Evolutionary conservation across 2,113 vertebrate species (phyloP).

Genomic region (Vanacampus margaritifer): DNA sequence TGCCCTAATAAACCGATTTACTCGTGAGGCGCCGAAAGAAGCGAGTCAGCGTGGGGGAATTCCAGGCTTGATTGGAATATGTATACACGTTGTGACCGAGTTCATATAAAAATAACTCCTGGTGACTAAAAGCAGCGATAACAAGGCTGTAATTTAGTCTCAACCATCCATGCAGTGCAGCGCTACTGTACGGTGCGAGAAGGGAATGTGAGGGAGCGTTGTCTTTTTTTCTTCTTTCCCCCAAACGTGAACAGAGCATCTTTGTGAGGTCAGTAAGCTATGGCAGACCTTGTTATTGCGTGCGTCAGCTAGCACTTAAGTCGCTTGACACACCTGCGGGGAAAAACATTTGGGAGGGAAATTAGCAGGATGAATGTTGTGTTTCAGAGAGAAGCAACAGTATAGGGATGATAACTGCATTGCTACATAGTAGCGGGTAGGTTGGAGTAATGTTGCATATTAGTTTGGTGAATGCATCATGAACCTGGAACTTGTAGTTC

Average conservation of each 20-base stretch:
- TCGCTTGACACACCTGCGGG: not conserved
- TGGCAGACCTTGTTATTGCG: not conserved
- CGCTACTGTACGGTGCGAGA: not conserved
- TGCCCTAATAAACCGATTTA: conserved; percentile 56
- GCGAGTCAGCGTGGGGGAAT: conserved; percentile 8
- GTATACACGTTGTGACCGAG: conserved; percentile 3
- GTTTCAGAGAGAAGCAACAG: not conserved
- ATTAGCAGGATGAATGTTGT: not conserved
- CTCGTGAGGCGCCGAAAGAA: conserved; percentile 25
- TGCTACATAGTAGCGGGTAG: not conserved
- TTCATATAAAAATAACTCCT: conserved; percentile 19
- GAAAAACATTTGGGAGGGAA: not conserved
- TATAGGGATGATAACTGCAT: not conserved
- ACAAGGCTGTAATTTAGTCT: conserved; percentile 7
- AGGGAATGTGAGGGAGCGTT: not conserved
- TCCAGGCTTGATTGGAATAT: conserved; percentile 9
- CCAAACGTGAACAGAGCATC: conserved; percentile 37
- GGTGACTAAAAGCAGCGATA: conserved; percentile 12
- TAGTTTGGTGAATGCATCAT: not conserved
- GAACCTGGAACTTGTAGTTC: not conserved
- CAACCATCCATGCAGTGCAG: conserved; percentile 7
- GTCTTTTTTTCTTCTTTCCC: not conserved
- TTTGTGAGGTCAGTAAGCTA: conserved; percentile 38
- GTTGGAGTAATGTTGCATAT: not conserved
- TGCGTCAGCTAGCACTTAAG: not conserved